Evolutionary conservation across 2,888 invertebrate genomes (phyloP).

Genomic region (Tetropium fuscum): DNA sequence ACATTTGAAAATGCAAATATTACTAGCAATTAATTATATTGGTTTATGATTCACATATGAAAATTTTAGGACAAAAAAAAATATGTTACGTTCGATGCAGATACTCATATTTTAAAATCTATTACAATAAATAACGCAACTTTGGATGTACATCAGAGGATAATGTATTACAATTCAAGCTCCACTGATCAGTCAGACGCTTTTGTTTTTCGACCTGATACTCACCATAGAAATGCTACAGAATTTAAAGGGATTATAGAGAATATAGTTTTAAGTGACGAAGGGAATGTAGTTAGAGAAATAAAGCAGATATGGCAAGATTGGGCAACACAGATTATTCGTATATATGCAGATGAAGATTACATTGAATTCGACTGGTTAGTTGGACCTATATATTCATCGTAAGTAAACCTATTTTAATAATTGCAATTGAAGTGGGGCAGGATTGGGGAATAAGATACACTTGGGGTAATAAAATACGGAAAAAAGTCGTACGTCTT

Average conservation of each 20-base stretch:
- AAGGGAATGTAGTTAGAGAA: constrained; percentile 69
- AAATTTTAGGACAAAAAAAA: too few relatives aligned
- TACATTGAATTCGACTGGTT: constrained; percentile 66
- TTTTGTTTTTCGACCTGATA: constrained; percentile 12
- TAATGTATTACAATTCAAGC: constrained; percentile 13
- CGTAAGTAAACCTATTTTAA: neutral
- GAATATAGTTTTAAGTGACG: constrained; percentile 73
- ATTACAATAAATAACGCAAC: constrained; percentile 19
- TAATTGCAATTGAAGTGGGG: neutral
- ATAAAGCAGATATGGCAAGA: constrained; percentile 72
- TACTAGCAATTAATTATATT: too few relatives aligned
- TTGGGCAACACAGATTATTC: constrained; percentile 78
- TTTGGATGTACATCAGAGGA: constrained; percentile 7
- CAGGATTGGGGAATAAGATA: too few relatives aligned
- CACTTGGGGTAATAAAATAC: too few relatives aligned
- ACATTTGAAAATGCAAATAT: too few relatives aligned
- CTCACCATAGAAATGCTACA: neutral
- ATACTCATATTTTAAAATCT: constrained; percentile 12
- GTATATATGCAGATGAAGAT: constrained; percentile 70
- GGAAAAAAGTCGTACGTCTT: too few relatives aligned
- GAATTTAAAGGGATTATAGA: neutral
- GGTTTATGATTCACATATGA: too few relatives aligned
- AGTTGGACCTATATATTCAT: constrained; percentile 67
- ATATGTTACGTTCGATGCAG: constrained; percentile 18
- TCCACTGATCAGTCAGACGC: neutral